Evolutionary conservation across 64 coral and sea anemone species (phyloP), one percentile per base, ranked within the genome.

Genomic region (Montipora cactus): DNA sequence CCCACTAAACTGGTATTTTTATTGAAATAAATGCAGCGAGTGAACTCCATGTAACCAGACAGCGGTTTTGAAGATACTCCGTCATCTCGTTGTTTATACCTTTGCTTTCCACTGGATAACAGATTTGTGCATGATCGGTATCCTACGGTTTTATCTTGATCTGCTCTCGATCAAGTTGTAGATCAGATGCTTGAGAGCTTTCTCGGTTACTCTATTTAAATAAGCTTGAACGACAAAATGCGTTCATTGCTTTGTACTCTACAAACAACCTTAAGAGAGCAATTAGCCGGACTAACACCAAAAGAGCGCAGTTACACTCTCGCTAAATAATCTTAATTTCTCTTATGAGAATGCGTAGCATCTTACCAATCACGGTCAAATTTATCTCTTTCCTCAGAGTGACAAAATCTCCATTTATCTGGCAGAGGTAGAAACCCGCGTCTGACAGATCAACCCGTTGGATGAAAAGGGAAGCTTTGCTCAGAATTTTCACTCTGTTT

Each of bases 361-460:
- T 59, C 95, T 68, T 85, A 97, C 95, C 95, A 75, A 91, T 89
- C 10, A 97, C 93, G 15, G 25, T 44, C 7, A 97, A 88, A 2
- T 44, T 19, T 51, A 97, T 97, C 59, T 83, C 19, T 37, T 94
- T 85, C 77, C 91, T 94, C 78, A 92, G 52, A 0, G 89, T 89
- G 2, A 84, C 28, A 92, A 97, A 97, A 11, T 71, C 8, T 8
- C 64, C 76, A 62, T 76, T 76, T 4, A 97, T 57, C 67, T 97
- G 92, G 66, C 95, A 97, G 28, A 87, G 84, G 64, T 97, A 97
- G 20, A 50, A 91, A 21, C 95, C 93, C 49, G 83, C 89, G 20
- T 97, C 95, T 58, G 95, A 79, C 2, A 92, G 78, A 64, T 83
- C 77, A 6, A 87, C 95, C 9, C 91, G 80, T 5, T 79, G 44